Evolutionary conservation across 2,113 vertebrate species (phyloP).

Genomic region (Etheostoma spectabile): DNA sequence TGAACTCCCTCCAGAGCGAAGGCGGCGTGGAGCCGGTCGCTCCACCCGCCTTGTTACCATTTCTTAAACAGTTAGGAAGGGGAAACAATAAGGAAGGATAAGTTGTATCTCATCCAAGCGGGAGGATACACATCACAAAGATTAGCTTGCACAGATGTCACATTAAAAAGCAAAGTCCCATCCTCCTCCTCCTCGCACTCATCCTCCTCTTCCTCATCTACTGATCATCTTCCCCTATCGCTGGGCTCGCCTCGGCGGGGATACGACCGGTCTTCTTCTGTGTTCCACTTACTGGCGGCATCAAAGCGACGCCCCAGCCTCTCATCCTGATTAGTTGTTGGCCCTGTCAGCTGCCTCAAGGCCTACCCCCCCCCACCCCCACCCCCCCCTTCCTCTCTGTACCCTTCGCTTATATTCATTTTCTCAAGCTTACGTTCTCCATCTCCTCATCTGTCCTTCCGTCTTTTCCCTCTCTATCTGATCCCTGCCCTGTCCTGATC

Average conservation of each 20-base stretch:
- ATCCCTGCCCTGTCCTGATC: constrained; percentile 16
- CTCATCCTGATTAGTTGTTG: constrained; percentile 61
- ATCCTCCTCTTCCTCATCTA: constrained; percentile 24
- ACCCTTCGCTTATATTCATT: constrained; percentile 15
- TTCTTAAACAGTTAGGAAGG: constrained; percentile 20
- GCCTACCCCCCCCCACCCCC: not conserved
- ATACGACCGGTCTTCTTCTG: constrained; percentile 33
- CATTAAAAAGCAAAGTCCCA: constrained; percentile 68
- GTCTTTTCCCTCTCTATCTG: not conserved
- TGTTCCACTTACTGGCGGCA: constrained; percentile 41
- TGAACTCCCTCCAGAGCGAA: constrained; percentile 68
- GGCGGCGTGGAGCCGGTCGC: constrained; percentile 13
- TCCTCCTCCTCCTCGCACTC: constrained; percentile 56
- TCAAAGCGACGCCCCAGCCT: constrained; percentile 60
- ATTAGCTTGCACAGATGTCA: constrained; percentile 67
- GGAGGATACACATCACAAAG: constrained; percentile 55
- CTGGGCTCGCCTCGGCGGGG: constrained; percentile 22
- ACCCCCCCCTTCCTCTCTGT: not conserved
- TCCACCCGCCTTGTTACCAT: constrained; percentile 46
- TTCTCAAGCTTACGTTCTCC: not conserved
- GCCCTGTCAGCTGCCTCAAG: constrained; percentile 4
- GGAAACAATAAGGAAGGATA: not conserved
- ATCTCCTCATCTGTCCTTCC: constrained; percentile 3
- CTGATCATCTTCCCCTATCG: not conserved
- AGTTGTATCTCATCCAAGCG: constrained; percentile 55